Evolutionary conservation across 2,888 invertebrate genomes (phyloP).

Genomic region (Aleiodes leptofemur): DNA sequence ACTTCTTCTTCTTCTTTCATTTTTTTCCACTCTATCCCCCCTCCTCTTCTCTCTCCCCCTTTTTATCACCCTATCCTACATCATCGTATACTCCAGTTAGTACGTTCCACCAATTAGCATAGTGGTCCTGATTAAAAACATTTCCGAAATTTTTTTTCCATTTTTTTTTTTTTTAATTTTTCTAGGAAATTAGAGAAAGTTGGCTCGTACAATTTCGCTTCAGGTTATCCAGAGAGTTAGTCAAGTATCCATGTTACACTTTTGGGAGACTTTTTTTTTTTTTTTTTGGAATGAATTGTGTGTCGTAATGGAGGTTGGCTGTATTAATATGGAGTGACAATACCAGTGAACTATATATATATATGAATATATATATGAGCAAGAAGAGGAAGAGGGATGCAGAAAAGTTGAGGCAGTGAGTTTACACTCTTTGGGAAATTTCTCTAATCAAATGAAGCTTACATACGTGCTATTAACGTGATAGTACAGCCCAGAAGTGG

Average conservation of each 20-base stretch:
- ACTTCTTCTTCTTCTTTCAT: not conserved
- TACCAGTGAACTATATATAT: too few species aligned
- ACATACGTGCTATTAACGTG: not conserved
- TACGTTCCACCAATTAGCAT: slow-evolving; percentile 62
- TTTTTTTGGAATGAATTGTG: not conserved
- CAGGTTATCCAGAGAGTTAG: slow-evolving; percentile 43
- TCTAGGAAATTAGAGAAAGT: slow-evolving; percentile 17
- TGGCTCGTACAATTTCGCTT: slow-evolving; percentile 27
- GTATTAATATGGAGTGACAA: slow-evolving; percentile 9
- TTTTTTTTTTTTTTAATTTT: too few species aligned
- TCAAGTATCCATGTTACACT: slow-evolving; percentile 43
- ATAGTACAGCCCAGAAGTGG: not conserved
- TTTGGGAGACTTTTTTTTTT: slow-evolving; percentile 8
- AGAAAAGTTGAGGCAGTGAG: not conserved
- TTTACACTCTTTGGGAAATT: too few species aligned
- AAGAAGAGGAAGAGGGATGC: not conserved
- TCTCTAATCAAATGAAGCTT: too few species aligned
- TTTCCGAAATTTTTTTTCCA: slow-evolving; percentile 45
- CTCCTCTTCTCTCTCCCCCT: slow-evolving; percentile 22
- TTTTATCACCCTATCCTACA: slow-evolving; percentile 51
- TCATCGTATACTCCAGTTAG: slow-evolving; percentile 54
- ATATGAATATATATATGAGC: too few species aligned
- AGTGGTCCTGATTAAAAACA: slow-evolving; percentile 61
- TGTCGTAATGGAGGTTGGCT: not conserved
- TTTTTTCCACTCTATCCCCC: slow-evolving; percentile 6